Evolutionary conservation across 2,888 invertebrate species (phyloP).

Genomic region (Xestobium rufovillosum): DNA sequence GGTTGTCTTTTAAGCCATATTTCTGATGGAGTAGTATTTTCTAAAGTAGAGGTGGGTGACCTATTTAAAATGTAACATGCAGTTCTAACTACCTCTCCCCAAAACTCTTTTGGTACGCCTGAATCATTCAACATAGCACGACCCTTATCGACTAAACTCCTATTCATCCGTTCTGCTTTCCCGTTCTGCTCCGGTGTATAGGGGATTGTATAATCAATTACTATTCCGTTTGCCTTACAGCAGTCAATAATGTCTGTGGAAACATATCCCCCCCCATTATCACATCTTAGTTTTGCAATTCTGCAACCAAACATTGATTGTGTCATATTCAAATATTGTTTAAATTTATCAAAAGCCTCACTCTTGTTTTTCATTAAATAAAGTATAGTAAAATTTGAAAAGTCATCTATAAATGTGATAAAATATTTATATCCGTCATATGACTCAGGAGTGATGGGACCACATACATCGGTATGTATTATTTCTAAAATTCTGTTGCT

Average conservation of each 20-base stretch:
- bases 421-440: too few species aligned
- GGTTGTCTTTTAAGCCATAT: slow-evolving; percentile 14
- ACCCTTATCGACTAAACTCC: slow-evolving; percentile 12
- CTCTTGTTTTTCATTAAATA: slow-evolving; percentile 12
- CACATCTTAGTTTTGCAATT: slow-evolving; percentile 10
- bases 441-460: neutral
- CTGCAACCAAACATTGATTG: slow-evolving; percentile 3
- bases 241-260: slow-evolving; percentile 7
- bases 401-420: too few species aligned
- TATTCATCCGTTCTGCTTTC: slow-evolving; percentile 14
- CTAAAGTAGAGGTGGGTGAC: slow-evolving; percentile 5
- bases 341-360: slow-evolving; percentile 9
- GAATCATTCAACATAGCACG: slow-evolving; percentile 13
- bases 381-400: slow-evolving; percentile 8
- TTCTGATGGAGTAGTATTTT: slow-evolving; percentile 14
- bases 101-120: slow-evolving; percentile 12
- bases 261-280: slow-evolving; percentile 13
- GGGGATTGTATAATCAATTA: slow-evolving; percentile 14
- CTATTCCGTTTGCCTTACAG: slow-evolving; percentile 13
- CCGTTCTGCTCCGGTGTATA: slow-evolving; percentile 17
- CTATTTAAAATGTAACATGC: slow-evolving; percentile 15
- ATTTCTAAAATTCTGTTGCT: slow-evolving; percentile 9
- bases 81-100: slow-evolving; percentile 13
- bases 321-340: slow-evolving; percentile 11
- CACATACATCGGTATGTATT: too few species aligned